Conservation (phyloP, 1,140 invertebrate species). For the Panagrolaimus sp. region DNA sequence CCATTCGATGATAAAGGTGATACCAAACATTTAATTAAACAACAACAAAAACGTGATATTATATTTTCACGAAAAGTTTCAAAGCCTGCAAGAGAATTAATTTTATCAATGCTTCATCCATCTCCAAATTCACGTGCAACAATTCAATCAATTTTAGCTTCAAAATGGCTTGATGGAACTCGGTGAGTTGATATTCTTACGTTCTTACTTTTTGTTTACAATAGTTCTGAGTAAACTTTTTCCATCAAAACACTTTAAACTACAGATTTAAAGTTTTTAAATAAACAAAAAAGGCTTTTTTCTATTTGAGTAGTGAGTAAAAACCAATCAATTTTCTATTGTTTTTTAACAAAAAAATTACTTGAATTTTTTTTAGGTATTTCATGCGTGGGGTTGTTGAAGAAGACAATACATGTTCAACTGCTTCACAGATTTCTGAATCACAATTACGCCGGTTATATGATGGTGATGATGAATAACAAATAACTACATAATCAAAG, state of each 20-base stretch:
- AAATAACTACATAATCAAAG: too few relatives aligned
- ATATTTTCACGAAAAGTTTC: conserved; percentile 63
- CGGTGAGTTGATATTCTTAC: neutral
- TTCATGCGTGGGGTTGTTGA: conserved; percentile 3
- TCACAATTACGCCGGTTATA: neutral
- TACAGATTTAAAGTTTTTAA: too few relatives aligned
- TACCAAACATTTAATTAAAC: conserved; percentile 70
- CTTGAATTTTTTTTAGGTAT: neutral
- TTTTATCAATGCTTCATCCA: conserved; percentile 41
- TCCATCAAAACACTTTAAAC: too few relatives aligned
- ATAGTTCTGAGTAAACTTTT: too few relatives aligned
- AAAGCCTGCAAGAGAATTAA: conserved; percentile 27
- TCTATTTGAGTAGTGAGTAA: too few relatives aligned
- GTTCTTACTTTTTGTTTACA: too few relatives aligned
- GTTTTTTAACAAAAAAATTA: neutral
- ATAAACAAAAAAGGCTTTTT: too few relatives aligned
- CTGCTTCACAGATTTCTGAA: neutral
- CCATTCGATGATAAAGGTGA: conserved; percentile 83
- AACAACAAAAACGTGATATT: conserved; percentile 68
- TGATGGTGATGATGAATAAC: neutral
- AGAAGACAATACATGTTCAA: neutral
- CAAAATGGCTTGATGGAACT: conserved; percentile 74
- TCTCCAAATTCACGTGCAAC: conserved; percentile 26
- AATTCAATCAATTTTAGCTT: conserved; percentile 63
- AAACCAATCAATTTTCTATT: neutral